Evolutionary conservation across 1,140 invertebrate genomes (phyloP).

Genomic region (Triops longicaudatus): DNA sequence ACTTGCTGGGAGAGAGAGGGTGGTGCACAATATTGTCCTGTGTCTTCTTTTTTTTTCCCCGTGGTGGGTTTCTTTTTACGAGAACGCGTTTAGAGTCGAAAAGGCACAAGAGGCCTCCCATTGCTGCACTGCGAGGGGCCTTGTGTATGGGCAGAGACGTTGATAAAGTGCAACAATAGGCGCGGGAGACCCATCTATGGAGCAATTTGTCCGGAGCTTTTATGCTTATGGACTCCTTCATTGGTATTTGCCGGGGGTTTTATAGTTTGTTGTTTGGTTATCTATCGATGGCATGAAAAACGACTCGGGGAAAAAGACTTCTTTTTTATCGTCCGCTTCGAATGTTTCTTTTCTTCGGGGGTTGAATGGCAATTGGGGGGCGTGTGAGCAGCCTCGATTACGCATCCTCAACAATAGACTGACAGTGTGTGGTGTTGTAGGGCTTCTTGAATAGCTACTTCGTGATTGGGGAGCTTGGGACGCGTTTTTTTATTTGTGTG

Average conservation of each 20-base stretch:
- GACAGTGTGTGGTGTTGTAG: neutral
- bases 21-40: neutral
- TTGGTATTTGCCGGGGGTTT: constrained; percentile 14
- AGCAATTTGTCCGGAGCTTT: constrained; percentile 14
- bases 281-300: constrained; percentile 15
- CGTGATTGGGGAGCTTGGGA: neutral
- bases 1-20: neutral
- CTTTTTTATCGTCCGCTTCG: neutral
- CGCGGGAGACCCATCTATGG: constrained; percentile 9
- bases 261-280: constrained; percentile 14
- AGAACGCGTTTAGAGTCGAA: neutral
- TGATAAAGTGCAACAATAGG: constrained; percentile 15
- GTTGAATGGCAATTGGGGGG: constrained; percentile 14
- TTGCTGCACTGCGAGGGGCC: neutral
- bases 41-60: neutral
- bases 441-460: constrained; percentile 1
- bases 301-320: neutral
- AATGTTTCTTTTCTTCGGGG: neutral
- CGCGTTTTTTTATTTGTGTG: neutral
- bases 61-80: neutral
- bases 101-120: neutral
- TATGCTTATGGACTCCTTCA: constrained; percentile 12
- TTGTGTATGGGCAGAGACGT: constrained; percentile 11
- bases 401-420: neutral
- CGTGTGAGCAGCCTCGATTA: constrained; percentile 14